phyloP scores from a whole-genome alignment of 2,888 invertebrate species.

The Apantesis nais region DNA sequence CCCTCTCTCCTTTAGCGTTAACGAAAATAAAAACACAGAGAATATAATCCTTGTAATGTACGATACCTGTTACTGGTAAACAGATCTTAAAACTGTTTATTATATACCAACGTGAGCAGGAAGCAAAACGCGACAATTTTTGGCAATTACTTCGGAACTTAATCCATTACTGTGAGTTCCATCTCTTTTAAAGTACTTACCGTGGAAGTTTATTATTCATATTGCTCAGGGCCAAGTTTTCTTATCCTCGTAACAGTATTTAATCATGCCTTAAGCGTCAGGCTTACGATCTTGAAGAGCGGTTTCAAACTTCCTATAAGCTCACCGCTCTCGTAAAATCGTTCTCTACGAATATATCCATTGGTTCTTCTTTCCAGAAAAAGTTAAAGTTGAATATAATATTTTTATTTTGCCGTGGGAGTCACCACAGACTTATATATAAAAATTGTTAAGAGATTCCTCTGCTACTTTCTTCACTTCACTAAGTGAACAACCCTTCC shows the following conservation, averaged over 20 bases:
- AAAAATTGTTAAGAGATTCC: too few species aligned
- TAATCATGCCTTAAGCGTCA: background rate
- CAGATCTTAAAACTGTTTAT: background rate
- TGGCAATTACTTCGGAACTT: background rate
- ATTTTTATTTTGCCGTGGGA: too few species aligned
- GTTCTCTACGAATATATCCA: too few species aligned
- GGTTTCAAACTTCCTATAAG: background rate
- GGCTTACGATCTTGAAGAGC: background rate
- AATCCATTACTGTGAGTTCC: slow-evolving; percentile 1
- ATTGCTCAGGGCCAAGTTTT: background rate
- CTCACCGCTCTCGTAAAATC: background rate
- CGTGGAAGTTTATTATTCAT: background rate
- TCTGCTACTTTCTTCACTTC: too few species aligned
- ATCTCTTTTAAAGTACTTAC: slow-evolving; percentile 3
- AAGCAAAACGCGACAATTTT: background rate
- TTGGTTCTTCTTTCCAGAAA: background rate
- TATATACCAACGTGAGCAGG: background rate
- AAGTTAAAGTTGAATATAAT: too few species aligned
- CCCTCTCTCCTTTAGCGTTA: too few species aligned
- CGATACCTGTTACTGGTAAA: background rate
- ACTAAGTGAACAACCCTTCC: too few species aligned
- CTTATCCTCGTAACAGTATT: slow-evolving; percentile 2
- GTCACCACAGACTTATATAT: too few species aligned
- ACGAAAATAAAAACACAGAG: too few species aligned
- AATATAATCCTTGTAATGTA: background rate